Evolutionary conservation across 2,113 vertebrate genomes (phyloP).

Genomic region (Laterallus jamaicensis): DNA sequence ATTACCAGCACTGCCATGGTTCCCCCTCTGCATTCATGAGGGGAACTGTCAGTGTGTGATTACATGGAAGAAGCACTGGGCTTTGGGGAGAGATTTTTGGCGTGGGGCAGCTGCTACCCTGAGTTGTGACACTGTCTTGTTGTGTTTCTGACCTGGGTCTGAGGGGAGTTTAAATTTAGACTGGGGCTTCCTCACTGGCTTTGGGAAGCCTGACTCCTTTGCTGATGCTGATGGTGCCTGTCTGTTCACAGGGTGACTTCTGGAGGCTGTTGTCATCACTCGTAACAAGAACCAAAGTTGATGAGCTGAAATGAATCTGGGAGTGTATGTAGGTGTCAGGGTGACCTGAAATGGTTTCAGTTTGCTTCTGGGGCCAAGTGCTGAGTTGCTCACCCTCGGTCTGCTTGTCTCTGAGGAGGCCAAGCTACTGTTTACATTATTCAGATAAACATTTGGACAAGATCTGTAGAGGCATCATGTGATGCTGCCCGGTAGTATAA

Average conservation of each 20-base stretch:
- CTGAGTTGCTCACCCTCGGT: not conserved
- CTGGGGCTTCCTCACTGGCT: rapidly evolving
- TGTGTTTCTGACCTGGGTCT: not conserved
- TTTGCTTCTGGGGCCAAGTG: not conserved
- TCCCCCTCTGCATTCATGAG: rapidly evolving
- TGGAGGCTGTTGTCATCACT: not conserved
- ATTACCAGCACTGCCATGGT: not conserved
- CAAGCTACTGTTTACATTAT: not conserved
- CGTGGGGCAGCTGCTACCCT: rapidly evolving
- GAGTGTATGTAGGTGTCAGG: not conserved
- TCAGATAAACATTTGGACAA: not conserved
- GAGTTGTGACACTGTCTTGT: rapidly evolving
- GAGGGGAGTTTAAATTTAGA: not conserved
- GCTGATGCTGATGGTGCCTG: not conserved
- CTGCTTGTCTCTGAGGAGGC: not conserved
- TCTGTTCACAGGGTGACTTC: not conserved
- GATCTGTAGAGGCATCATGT: not conserved
- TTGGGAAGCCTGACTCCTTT: not conserved
- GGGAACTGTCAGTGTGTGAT: not conserved
- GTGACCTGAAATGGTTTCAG: not conserved
- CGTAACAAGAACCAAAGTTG: rapidly evolving
- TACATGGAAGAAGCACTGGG: not conserved
- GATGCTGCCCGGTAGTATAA: not conserved
- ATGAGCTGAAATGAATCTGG: not conserved
- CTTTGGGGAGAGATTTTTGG: not conserved